Conservation (phyloP, 1,140 invertebrate genomes). For the Zaprionus gabonicus region DNA sequence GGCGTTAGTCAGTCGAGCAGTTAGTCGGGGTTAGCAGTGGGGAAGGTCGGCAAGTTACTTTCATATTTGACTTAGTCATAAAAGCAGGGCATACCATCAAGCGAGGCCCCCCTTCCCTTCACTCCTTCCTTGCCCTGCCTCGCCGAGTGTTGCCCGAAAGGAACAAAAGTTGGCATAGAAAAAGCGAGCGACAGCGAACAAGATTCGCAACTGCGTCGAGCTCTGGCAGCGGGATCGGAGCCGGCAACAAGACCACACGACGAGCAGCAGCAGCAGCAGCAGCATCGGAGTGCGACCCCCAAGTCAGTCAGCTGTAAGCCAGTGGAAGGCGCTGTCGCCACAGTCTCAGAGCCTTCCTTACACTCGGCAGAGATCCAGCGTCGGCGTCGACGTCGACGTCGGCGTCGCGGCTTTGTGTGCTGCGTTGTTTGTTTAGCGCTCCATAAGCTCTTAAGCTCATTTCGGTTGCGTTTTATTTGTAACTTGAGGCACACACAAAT, state of each 20-base stretch:
- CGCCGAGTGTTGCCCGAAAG: constrained; percentile 29
- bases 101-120: not conserved
- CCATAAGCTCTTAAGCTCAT: constrained; percentile 82
- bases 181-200: constrained; percentile 35
- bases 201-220: not conserved
- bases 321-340: constrained; percentile 45
- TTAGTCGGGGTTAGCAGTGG: constrained; percentile 26
- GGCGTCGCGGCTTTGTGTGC: constrained; percentile 73
- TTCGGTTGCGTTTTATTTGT: constrained; percentile 82
- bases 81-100: constrained; percentile 53
- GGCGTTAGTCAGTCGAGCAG: constrained; percentile 41
- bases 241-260: constrained; percentile 23
- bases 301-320: constrained; percentile 69
- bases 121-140: not conserved
- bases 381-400: constrained; percentile 17
- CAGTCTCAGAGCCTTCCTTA: not conserved
- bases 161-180: constrained; percentile 43
- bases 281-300: constrained; percentile 5
- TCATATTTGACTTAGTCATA: constrained; percentile 81
- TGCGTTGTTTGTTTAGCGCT: constrained; percentile 80
- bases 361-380: not conserved
- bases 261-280: not conserved
- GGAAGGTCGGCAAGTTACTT: constrained; percentile 59
- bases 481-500: constrained; percentile 66
- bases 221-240: not conserved